A percentile compares a stretch with the other conserved stretches of the same genome.
Conservation (phyloP, 2,113 vertebrate species). For the Planiliza haematocheilus region DNA sequence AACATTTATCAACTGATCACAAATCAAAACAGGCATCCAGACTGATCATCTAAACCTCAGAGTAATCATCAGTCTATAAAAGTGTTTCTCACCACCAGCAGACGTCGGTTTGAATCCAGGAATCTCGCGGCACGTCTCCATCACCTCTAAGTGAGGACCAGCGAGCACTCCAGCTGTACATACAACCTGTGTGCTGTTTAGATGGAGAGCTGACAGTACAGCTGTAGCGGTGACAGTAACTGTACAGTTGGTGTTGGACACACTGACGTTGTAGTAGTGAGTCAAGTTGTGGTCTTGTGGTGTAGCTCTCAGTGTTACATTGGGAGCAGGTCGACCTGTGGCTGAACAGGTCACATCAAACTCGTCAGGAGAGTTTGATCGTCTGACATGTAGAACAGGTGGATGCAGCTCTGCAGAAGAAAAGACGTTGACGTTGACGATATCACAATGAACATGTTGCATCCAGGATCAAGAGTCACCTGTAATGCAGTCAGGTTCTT, state of each 20-base stretch:
- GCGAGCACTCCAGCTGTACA: constrained; percentile 32
- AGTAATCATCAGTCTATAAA: neutral
- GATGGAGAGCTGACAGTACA: no score
- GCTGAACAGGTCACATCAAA: constrained; percentile 53
- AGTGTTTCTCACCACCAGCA: constrained; percentile 25
- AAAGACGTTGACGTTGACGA: neutral
- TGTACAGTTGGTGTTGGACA: constrained; percentile 41
- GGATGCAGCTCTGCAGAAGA: constrained; percentile 58
- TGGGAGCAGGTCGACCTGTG: no score
- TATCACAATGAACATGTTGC: neutral
- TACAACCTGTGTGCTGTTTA: no score
- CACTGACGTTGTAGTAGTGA: neutral
- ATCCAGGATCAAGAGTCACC: no score
- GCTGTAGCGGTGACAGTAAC: constrained; percentile 40
- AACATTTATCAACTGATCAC: no score
- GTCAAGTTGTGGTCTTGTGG: constrained; percentile 20
- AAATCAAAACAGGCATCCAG: neutral
- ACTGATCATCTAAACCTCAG: neutral
- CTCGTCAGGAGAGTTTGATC: neutral
- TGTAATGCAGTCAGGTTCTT: neutral
- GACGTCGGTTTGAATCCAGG: neutral
- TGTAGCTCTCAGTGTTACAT: no score
- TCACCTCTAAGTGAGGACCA: neutral
- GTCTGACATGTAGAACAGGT: constrained; percentile 26
- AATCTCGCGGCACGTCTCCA: neutral